Evolutionary conservation across 1,140 invertebrate genomes (phyloP), one percentile per base, ranked within the genome.

Genomic region (Pachyrhynchus sulphureomaculatus): DNA sequence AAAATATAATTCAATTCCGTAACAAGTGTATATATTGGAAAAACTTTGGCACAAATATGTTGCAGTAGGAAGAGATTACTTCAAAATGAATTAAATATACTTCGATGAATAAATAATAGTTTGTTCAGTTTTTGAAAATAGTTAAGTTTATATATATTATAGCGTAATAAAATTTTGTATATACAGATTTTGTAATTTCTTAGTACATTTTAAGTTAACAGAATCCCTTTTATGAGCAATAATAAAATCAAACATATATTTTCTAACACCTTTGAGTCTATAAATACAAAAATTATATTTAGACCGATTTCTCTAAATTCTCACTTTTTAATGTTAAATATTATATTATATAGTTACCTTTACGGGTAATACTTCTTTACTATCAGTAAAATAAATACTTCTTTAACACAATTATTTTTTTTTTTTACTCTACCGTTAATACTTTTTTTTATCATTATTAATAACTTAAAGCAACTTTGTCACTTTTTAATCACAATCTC

Each of bases 251-350:
- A 33, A 34, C 37, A 52, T 29, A 20, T 52, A n/a, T 58, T 24
- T 15, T n/a, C 34, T 34, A 51, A 15, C 34, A 44, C 18, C n/a
- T 42, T 26, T 51, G 45, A 41, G 23, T 42, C 48, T 60, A 66
- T 62, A 65, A 51, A 52, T 39, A 54, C 51, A 54, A 66, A 69
- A 69, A 67, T 64, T 66, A 66, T 60, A 65, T 23, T 68, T 68
- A 70, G 64, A 70, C 67, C 67, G 68, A 29, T 61, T 68, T 44
- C 26, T 52, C 53, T 62, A 67, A 60, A 57, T 59, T 69, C 63
- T 69, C 65, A 68, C 67, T 66, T 65, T 62, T 54, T 59, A 51
- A 53, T 59, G 41, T 57, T 63, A 53, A 71, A 62, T 67, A 67
- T 68, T 71, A 68, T 67, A 65, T 65, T 12, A 44, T 48, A 57